These are phyloP conservation scores for Cyanocitta stelleri DNA, from an alignment of 2,113 vertebrate species.

Conservation along the genomic window DNA sequence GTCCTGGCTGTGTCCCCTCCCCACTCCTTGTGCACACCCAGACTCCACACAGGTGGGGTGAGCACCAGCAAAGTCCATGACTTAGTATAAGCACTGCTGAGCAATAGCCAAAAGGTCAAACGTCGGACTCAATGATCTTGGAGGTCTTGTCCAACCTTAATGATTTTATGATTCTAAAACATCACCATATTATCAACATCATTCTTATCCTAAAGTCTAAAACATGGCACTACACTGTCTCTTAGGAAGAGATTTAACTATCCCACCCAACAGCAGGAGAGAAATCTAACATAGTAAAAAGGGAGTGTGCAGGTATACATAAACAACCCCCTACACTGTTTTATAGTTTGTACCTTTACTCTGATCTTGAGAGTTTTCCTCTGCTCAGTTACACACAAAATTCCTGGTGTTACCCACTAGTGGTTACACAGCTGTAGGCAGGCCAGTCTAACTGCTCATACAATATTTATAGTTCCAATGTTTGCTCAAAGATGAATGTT, in stretches of 20 bases:
- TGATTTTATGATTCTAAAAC: neutral
- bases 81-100: neutral
- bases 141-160: neutral
- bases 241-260: neutral
- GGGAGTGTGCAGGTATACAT: neutral
- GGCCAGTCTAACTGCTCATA: neutral
- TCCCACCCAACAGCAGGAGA: neutral
- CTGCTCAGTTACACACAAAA: neutral
- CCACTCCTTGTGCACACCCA: neutral
- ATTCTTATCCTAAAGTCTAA: neutral
- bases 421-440: neutral
- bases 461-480: neutral
- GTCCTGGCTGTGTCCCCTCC: neutral
- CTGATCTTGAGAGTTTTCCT: neutral
- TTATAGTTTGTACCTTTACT: neutral
- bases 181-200: neutral
- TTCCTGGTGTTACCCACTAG: neutral
- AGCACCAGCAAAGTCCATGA: neutral
- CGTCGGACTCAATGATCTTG: neutral
- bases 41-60: neutral
- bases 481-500: neutral
- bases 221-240: fast-evolving
- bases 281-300: neutral
- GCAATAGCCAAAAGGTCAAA: neutral
- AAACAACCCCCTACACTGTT: fast-evolving